A percentile compares a stretch with the other conserved stretches of the same genome.
These are phyloP conservation scores for Phaonia tiefii DNA, from an alignment of 2,888 invertebrate species.

Conservation along the genomic window DNA sequence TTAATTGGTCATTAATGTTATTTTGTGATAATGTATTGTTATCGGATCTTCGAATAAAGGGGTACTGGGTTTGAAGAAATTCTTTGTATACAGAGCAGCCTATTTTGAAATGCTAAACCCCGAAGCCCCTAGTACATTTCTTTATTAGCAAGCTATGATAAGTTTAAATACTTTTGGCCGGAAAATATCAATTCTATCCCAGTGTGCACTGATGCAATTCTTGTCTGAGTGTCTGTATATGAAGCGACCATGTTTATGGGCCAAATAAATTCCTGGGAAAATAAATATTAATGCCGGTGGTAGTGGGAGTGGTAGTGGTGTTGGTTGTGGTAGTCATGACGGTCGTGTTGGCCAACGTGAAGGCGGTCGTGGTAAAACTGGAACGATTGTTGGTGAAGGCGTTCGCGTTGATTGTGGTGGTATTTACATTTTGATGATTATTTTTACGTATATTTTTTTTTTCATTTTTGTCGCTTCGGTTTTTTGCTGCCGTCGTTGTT, in stretches of 20 bases:
- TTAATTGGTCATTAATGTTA: too few species aligned
- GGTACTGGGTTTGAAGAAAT: too few species aligned
- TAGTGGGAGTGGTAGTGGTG: conserved; percentile 38
- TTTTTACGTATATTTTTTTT: conserved; percentile 36
- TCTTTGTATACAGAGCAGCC: too few species aligned
- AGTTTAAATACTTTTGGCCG: too few species aligned
- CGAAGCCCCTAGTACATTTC: too few species aligned
- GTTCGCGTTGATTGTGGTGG: neutral
- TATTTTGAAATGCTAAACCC: too few species aligned
- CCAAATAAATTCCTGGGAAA: conserved; percentile 55
- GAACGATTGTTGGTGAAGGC: neutral
- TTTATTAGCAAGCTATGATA: too few species aligned
- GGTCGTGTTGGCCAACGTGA: conserved; percentile 11
- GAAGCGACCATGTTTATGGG: conserved; percentile 38
- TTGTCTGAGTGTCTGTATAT: conserved; percentile 26
- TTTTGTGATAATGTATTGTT: too few species aligned
- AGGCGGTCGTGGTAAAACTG: neutral
- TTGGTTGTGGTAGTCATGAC: conserved; percentile 38
- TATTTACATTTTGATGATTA: conserved; percentile 55
- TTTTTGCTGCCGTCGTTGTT: neutral
- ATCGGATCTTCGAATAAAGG: too few species aligned
- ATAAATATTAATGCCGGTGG: conserved; percentile 51
- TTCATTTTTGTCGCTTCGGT: neutral
- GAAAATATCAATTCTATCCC: too few species aligned
- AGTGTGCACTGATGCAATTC: conserved; percentile 55